These are phyloP conservation scores for Tetraodon nigroviridis DNA, from an alignment of 2,113 vertebrate species.

Conservation along the genomic window DNA sequence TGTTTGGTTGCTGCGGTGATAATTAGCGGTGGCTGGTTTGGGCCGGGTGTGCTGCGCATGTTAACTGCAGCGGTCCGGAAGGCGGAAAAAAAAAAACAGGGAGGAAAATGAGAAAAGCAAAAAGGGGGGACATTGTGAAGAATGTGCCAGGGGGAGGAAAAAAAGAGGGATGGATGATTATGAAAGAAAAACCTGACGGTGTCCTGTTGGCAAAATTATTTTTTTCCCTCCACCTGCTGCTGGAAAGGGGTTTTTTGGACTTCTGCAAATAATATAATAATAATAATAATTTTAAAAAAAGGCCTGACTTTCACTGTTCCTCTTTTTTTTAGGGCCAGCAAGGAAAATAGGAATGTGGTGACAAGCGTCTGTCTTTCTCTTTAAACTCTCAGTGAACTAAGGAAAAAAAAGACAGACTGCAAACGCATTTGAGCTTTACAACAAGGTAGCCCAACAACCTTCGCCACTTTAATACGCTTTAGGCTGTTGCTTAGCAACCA, in stretches of 20 bases:
- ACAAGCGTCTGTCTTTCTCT: conserved; percentile 53
- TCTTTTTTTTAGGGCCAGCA: conserved; percentile 11
- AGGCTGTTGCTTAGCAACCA: no score
- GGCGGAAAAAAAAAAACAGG: background rate
- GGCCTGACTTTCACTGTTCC: no score
- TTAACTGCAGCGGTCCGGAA: conserved; percentile 30
- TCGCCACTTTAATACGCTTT: background rate
- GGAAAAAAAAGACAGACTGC: background rate
- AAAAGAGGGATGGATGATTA: conserved; percentile 7
- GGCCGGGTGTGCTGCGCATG: conserved; percentile 43
- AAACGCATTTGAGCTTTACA: background rate
- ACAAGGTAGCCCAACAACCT: background rate
- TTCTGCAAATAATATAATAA: no score
- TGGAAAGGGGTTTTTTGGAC: no score
- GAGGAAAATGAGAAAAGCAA: background rate
- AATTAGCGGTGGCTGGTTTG: conserved; percentile 37
- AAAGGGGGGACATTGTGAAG: conserved; percentile 4
- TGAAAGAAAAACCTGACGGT: conserved; percentile 1
- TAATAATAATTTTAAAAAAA: no score
- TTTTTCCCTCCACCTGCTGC: no score
- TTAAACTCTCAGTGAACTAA: conserved; percentile 57
- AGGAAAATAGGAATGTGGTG: conserved; percentile 26
- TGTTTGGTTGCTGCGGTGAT: conserved; percentile 52
- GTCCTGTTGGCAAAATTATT: background rate
- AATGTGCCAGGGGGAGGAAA: background rate